phyloP scores from a whole-genome alignment of 2,888 invertebrate species.

The Stenoptilia bipunctidactyla region DNA sequence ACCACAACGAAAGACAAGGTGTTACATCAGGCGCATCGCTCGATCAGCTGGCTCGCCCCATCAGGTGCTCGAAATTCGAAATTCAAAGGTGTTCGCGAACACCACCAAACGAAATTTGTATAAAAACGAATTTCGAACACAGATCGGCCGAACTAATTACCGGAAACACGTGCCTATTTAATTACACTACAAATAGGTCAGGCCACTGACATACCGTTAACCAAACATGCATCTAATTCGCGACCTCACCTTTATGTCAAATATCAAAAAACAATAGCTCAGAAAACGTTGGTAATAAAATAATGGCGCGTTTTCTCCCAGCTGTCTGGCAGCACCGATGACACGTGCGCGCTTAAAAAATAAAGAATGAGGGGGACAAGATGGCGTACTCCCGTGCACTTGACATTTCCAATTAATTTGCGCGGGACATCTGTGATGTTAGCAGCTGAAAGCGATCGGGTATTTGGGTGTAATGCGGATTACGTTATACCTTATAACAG shows the following conservation, averaged over 20 bases:
- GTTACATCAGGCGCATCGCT: slow-evolving; percentile 28
- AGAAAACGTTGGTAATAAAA: slow-evolving; percentile 3
- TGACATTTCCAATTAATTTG: slow-evolving; percentile 72
- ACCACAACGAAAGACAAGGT: slow-evolving; percentile 58
- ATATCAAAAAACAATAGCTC: slow-evolving; percentile 36
- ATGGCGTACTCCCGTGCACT: slow-evolving; percentile 59
- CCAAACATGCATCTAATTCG: slow-evolving; percentile 35
- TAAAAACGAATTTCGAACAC: slow-evolving; percentile 34
- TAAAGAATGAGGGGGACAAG: slow-evolving; percentile 45
- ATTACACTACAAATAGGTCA: slow-evolving; percentile 56
- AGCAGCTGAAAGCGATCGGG: slow-evolving; percentile 45
- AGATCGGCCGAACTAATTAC: slow-evolving; percentile 40
- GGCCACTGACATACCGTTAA: slow-evolving; percentile 38
- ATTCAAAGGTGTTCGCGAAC: slow-evolving; percentile 43
- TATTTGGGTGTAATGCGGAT: neutral
- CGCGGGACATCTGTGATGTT: slow-evolving; percentile 63
- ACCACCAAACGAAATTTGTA: slow-evolving; percentile 33
- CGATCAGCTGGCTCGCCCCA: slow-evolving; percentile 38
- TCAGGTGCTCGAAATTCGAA: slow-evolving; percentile 55
- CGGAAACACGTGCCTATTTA: slow-evolving; percentile 50
- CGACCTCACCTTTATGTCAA: slow-evolving; percentile 36
- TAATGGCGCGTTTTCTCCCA: slow-evolving; percentile 44
- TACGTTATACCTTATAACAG: neutral
- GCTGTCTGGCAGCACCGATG: slow-evolving; percentile 52
- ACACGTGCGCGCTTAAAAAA: slow-evolving; percentile 62